Evolutionary conservation across 2,113 vertebrate genomes (phyloP).

Genomic region (Chaenocephalus aceratus): DNA sequence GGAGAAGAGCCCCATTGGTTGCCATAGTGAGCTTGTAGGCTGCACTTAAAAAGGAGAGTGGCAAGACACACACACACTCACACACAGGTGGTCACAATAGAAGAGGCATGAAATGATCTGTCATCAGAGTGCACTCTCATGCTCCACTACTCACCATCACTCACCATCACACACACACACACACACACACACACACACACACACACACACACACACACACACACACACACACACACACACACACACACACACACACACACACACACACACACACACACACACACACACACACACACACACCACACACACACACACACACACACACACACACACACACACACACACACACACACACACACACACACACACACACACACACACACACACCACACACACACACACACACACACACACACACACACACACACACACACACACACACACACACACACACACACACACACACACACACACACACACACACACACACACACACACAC

Average conservation of each 20-base stretch:
- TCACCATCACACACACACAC: slow-evolving; percentile 18
- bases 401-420: slow-evolving; percentile 2
- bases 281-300: not conserved
- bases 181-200: not conserved
- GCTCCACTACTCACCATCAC: slow-evolving; percentile 47
- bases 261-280: not conserved
- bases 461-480: slow-evolving; percentile 6
- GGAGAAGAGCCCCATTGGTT: slow-evolving; percentile 75
- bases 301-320: slow-evolving; percentile 2
- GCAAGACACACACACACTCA: slow-evolving; percentile 51
- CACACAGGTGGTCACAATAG: slow-evolving; percentile 68
- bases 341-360: slow-evolving; percentile 4
- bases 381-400: not conserved
- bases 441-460: slow-evolving; percentile 1
- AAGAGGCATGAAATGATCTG: slow-evolving; percentile 80
- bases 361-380: not conserved
- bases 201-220: slow-evolving; percentile 5
- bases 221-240: not conserved
- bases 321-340: slow-evolving; percentile 1
- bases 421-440: not conserved
- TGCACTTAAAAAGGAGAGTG: slow-evolving; percentile 69
- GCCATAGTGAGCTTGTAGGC: slow-evolving; percentile 82
- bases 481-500: slow-evolving; percentile 4
- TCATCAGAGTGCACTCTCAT: slow-evolving; percentile 80
- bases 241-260: slow-evolving; percentile 4